Percentiles rank a stretch among this genome's conserved stretches.
These are phyloP conservation scores for Numenius phaeopus DNA, from an alignment of 2,797 vertebrate species.

Conservation along the genomic window DNA sequence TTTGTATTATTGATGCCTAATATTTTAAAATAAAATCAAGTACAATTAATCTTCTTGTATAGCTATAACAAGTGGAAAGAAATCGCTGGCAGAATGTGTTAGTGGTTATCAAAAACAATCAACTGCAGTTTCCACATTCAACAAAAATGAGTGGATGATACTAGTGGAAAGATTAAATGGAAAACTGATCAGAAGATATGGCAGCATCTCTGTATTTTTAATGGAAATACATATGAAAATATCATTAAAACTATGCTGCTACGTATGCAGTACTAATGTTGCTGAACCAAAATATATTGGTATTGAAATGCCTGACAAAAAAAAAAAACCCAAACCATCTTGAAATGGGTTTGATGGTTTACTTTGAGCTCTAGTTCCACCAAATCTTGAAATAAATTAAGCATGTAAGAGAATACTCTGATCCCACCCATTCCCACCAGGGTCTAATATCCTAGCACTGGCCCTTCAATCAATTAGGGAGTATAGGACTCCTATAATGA, in stretches of 20 bases:
- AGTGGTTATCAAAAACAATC: conserved; percentile 47
- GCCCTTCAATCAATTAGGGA: not conserved
- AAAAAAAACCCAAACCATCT: not conserved
- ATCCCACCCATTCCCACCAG: not conserved
- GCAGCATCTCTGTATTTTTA: conserved; percentile 6
- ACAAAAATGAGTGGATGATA: not conserved
- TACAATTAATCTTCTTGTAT: conserved; percentile 42
- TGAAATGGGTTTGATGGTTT: not conserved
- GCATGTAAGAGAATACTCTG: not conserved
- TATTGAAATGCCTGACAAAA: not conserved
- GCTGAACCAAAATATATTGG: not conserved
- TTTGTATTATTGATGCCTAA: conserved; percentile 55
- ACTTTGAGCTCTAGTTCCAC: not conserved
- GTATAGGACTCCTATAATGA: not conserved
- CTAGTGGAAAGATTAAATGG: not conserved
- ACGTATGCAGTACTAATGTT: not conserved
- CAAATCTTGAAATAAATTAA: not conserved
- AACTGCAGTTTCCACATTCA: not conserved
- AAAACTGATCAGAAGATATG: not conserved
- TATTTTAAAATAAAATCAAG: conserved; percentile 65
- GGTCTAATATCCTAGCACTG: not conserved
- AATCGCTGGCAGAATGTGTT: conserved; percentile 17
- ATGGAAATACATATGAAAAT: not conserved
- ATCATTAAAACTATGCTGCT: not conserved
- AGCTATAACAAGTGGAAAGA: conserved; percentile 27